Conservation (phyloP, 2,113 vertebrate genomes). For the Paracanthobrama guichenoti region DNA sequence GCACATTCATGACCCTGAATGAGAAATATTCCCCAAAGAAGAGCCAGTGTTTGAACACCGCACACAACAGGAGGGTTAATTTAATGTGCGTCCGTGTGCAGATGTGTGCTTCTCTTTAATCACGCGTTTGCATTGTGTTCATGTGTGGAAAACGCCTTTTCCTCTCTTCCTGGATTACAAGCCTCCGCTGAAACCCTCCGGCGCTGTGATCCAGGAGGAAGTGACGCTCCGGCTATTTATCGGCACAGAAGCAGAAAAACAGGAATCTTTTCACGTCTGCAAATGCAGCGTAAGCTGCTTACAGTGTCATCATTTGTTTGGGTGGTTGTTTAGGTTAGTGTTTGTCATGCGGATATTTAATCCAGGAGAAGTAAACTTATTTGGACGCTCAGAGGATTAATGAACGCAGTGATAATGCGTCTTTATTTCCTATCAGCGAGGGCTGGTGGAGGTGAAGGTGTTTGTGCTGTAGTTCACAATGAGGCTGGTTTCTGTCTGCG, state of each 20-base stretch:
- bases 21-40: neutral
- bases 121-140: slow-evolving; percentile 59
- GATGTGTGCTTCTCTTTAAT: slow-evolving; percentile 68
- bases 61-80: neutral
- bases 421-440: neutral
- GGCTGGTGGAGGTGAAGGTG: slow-evolving; percentile 25
- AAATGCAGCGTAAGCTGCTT: slow-evolving; percentile 67
- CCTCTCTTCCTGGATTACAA: slow-evolving; percentile 64
- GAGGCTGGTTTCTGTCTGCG: slow-evolving; percentile 46
- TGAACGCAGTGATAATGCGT: slow-evolving; percentile 51
- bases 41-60: neutral
- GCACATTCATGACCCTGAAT: slow-evolving; percentile 1
- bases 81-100: neutral
- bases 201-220: slow-evolving; percentile 71
- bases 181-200: slow-evolving; percentile 61
- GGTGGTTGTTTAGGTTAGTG: slow-evolving; percentile 67
- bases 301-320: slow-evolving; percentile 69
- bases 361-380: slow-evolving; percentile 71
- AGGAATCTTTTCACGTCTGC: slow-evolving; percentile 69
- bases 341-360: slow-evolving; percentile 75
- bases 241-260: slow-evolving; percentile 71
- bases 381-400: slow-evolving; percentile 75
- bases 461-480: slow-evolving; percentile 50
- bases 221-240: slow-evolving; percentile 53
- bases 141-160: slow-evolving; percentile 65